phyloP scores from a whole-genome alignment of 2,797 vertebrate species.

The Xerus rutilus region DNA sequence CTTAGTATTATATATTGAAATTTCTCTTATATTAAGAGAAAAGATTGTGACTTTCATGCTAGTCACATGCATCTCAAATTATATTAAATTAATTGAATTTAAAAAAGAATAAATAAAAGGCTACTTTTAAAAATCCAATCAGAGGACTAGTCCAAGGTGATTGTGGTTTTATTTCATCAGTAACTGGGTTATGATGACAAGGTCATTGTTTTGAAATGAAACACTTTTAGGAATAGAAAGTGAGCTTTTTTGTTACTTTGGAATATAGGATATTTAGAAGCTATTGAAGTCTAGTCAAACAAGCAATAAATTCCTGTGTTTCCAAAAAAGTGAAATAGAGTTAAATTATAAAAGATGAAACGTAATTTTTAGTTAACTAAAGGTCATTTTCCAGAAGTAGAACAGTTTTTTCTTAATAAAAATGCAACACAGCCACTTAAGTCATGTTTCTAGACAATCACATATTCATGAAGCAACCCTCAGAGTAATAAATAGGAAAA shows the following conservation, averaged over 20 bases:
- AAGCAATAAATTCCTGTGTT: constrained; percentile 31
- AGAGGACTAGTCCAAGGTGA: not conserved
- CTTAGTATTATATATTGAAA: not conserved
- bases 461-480: not conserved
- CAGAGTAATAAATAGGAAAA: not conserved
- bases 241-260: constrained; percentile 10
- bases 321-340: constrained; percentile 17
- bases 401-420: not conserved
- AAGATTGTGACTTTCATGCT: not conserved
- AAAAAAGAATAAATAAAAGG: constrained; percentile 34
- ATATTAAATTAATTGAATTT: not conserved
- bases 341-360: not conserved
- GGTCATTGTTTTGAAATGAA: not conserved
- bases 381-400: not conserved
- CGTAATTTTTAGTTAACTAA: not conserved
- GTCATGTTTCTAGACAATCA: constrained; percentile 23
- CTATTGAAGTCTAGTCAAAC: not conserved
- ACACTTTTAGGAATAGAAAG: not conserved
- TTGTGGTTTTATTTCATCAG: not conserved
- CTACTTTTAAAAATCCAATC: not conserved
- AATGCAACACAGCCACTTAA: not conserved
- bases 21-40: constrained; percentile 16
- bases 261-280: not conserved
- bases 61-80: constrained; percentile 10
- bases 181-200: not conserved